Evolutionary conservation across 2,888 invertebrate species (phyloP).

Genomic region (Drosophila prolongata): DNA sequence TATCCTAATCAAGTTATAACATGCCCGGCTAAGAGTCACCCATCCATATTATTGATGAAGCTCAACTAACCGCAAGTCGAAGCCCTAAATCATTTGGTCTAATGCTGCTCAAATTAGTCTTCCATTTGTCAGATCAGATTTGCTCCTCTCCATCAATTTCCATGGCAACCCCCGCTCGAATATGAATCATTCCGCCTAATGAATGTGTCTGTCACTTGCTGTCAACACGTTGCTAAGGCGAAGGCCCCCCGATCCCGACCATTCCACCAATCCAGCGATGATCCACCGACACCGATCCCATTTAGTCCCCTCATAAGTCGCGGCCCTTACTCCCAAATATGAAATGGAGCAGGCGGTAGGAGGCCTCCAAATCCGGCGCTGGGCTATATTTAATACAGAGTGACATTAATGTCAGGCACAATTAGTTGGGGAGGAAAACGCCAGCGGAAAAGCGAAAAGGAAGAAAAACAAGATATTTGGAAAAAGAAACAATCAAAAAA

Average conservation of each 20-base stretch:
- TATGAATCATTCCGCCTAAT: constrained; percentile 76
- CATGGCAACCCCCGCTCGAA: constrained; percentile 36
- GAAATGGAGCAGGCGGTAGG: constrained; percentile 64
- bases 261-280: constrained; percentile 31
- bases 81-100: constrained; percentile 64
- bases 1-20: constrained; percentile 1
- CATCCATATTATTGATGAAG: constrained; percentile 43
- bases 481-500: constrained; percentile 70
- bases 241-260: constrained; percentile 35
- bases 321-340: constrained; percentile 60
- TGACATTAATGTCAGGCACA: constrained; percentile 75
- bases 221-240: constrained; percentile 73
- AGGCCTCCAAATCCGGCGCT: constrained; percentile 30
- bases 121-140: constrained; percentile 50
- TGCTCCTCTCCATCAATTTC: constrained; percentile 4
- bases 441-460: constrained; percentile 46
- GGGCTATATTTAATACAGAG: constrained; percentile 73
- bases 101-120: constrained; percentile 65
- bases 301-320: constrained; percentile 26
- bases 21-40: constrained; percentile 16
- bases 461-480: constrained; percentile 23
- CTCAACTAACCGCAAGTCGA: constrained; percentile 23
- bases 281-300: constrained; percentile 23
- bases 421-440: constrained; percentile 60
- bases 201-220: constrained; percentile 79